Evolutionary conservation across 2,113 vertebrate genomes (phyloP).

Genomic region (Pluvianellus socialis): DNA sequence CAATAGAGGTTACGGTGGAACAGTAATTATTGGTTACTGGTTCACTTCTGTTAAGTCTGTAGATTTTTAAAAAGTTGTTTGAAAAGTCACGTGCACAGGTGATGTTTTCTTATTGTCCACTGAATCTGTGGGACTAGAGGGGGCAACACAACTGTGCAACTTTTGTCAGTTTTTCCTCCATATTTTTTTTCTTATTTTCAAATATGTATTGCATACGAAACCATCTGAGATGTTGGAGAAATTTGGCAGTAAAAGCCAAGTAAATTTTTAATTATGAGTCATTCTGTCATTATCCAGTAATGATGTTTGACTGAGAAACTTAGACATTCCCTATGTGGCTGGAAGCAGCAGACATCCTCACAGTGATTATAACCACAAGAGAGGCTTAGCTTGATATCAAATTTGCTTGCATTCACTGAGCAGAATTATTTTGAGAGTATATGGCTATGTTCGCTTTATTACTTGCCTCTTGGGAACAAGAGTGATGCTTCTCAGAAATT

Average conservation of each 20-base stretch:
- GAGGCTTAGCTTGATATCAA: not conserved
- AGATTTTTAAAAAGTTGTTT: not conserved
- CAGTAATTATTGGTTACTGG: not conserved
- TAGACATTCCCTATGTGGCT: not conserved
- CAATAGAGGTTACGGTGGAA: not conserved
- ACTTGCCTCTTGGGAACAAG: not conserved
- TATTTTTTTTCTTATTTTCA: not conserved
- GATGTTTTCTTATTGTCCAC: not conserved
- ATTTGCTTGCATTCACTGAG: not conserved
- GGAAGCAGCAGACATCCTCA: not conserved
- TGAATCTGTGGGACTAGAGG: not conserved
- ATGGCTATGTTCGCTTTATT: not conserved
- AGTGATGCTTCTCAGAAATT: not conserved
- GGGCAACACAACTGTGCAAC: not conserved
- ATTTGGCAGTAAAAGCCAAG: not conserved
- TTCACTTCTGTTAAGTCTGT: not conserved
- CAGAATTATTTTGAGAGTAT: not conserved
- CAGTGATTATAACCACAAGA: not conserved
- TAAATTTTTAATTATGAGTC: not conserved
- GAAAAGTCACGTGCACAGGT: not conserved
- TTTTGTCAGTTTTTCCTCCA: not conserved
- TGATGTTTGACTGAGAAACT: not conserved
- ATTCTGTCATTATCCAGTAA: not conserved
- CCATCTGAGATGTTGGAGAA: not conserved
- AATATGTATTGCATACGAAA: not conserved